These are phyloP conservation scores for Conus ventricosus DNA, from an alignment of 1,140 invertebrate genomes.

Conservation along the genomic window DNA sequence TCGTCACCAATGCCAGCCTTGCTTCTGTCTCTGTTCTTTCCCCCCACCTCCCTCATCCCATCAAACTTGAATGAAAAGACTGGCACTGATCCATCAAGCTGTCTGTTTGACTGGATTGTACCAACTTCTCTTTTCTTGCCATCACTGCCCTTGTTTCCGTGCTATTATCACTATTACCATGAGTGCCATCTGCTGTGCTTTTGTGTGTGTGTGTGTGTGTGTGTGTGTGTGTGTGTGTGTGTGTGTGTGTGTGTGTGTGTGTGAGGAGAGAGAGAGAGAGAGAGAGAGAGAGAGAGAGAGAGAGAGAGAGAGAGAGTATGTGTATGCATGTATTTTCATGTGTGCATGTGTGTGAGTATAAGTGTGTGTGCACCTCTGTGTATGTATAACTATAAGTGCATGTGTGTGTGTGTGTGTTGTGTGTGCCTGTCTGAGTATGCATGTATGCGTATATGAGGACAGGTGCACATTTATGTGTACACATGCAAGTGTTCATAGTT, in stretches of 20 bases:
- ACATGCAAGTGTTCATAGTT: background rate
- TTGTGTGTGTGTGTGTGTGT: background rate
- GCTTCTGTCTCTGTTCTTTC: background rate
- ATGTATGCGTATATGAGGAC: background rate
- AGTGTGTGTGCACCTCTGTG: conserved; percentile 9
- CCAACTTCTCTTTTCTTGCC: no score
- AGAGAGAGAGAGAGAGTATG: background rate
- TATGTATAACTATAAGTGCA: background rate
- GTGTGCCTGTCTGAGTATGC: background rate
- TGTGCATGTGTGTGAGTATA: conserved; percentile 5
- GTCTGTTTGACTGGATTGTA: no score
- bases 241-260: no score
- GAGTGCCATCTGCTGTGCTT: no score
- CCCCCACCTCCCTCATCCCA: background rate
- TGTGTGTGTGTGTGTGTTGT: background rate
- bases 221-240: background rate
- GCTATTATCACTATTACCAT: no score
- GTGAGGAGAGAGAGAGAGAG: no score
- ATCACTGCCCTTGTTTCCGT: no score
- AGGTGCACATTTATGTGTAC: background rate
- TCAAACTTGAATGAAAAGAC: no score
- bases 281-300: no score
- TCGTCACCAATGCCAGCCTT: background rate
- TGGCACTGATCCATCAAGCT: no score
- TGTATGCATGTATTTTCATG: background rate